Conservation (phyloP, 2,888 invertebrate genomes). For the Pyrgus malvae region DNA sequence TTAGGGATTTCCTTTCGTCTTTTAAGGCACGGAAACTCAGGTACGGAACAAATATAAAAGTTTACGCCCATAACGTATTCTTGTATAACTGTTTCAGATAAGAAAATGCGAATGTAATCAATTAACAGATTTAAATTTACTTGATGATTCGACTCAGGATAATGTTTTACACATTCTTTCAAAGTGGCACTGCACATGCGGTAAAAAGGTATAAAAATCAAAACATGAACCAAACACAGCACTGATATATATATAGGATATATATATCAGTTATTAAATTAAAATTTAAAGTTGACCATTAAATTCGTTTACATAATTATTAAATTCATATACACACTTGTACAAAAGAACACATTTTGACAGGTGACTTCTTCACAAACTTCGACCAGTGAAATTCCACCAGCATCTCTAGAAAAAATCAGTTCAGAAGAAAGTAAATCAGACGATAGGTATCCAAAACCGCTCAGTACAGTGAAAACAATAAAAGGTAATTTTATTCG, state of each 20-base stretch:
- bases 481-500: constrained; percentile 38
- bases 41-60: no score
- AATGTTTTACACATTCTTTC: constrained; percentile 66
- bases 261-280: no score
- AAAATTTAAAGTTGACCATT: no score
- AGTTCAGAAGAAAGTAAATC: constrained; percentile 42
- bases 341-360: not conserved
- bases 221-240: no score
- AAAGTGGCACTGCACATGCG: constrained; percentile 72
- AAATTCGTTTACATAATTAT: no score
- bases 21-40: no score
- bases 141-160: constrained; percentile 68
- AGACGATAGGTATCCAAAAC: constrained; percentile 48
- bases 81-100: constrained; percentile 49
- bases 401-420: constrained; percentile 44
- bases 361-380: constrained; percentile 66
- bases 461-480: constrained; percentile 53
- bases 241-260: no score
- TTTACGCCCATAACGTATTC: no score
- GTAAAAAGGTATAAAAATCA: constrained; percentile 57
- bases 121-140: constrained; percentile 59
- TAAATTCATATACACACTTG: no score
- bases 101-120: constrained; percentile 74
- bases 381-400: constrained; percentile 64
- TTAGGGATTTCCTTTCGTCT: no score